phyloP scores from a whole-genome alignment of 2,113 vertebrate genomes.

The Mola mola region DNA sequence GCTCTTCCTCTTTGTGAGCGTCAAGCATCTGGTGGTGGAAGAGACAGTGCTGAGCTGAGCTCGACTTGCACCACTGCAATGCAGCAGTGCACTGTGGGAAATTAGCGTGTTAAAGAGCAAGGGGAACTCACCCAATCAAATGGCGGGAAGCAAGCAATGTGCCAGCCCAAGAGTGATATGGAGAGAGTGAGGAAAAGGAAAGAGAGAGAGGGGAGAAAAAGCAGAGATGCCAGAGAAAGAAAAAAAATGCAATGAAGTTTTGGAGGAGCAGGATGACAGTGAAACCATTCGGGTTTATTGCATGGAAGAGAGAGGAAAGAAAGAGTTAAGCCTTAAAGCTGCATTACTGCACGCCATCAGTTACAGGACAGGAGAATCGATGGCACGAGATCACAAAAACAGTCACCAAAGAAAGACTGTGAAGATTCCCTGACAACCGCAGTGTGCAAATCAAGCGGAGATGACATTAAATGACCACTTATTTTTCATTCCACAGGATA shows the following conservation, averaged over 20 bases:
- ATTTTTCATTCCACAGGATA: conserved; percentile 2
- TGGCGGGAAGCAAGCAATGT: conserved; percentile 80
- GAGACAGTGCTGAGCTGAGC: conserved; percentile 56
- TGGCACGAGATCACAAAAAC: conserved; percentile 26
- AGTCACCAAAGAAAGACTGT: conserved; percentile 1
- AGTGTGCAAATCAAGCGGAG: conserved; percentile 1
- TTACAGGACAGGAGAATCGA: conserved; percentile 40
- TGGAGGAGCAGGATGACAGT: conserved; percentile 41
- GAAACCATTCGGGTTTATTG: conserved; percentile 40
- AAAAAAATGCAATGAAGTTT: conserved; percentile 51
- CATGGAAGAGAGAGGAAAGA: conserved; percentile 48
- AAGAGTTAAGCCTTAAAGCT: conserved; percentile 64
- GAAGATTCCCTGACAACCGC: not conserved
- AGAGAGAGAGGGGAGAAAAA: conserved; percentile 15
- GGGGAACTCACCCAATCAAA: conserved; percentile 79
- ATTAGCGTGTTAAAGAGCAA: conserved; percentile 67
- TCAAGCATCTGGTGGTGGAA: conserved; percentile 39
- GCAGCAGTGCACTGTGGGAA: conserved; percentile 77
- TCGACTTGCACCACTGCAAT: conserved; percentile 67
- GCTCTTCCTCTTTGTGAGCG: conserved; percentile 25
- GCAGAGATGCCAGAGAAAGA: conserved; percentile 41
- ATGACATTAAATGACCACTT: conserved; percentile 8
- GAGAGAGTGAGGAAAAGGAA: conserved; percentile 44
- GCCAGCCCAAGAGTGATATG: conserved; percentile 76
- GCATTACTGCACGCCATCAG: conserved; percentile 51